Percentiles rank a stretch among this genome's conserved stretches.
These are phyloP conservation scores for Electrophaes corylata DNA, from an alignment of 2,888 invertebrate species.

Conservation along the genomic window DNA sequence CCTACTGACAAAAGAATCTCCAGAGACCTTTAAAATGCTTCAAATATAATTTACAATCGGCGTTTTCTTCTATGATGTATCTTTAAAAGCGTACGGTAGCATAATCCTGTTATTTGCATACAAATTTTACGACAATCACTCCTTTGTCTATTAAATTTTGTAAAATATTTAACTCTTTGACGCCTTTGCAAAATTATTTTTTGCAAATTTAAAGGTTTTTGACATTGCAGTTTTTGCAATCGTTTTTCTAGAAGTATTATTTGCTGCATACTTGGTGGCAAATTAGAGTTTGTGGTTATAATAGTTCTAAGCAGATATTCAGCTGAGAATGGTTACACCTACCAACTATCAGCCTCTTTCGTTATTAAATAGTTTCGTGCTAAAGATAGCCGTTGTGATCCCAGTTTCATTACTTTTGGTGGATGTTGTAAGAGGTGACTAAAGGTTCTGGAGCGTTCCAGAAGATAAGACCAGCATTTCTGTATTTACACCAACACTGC, in stretches of 20 bases:
- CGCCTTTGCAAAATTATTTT: slow-evolving; percentile 56
- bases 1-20: slow-evolving; percentile 54
- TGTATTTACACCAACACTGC: no score
- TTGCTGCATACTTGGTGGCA: neutral
- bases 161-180: slow-evolving; percentile 72
- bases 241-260: neutral
- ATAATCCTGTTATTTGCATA: slow-evolving; percentile 82
- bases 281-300: no score
- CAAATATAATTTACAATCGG: slow-evolving; percentile 50
- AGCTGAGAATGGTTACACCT: no score
- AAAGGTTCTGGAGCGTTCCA: no score
- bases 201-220: slow-evolving; percentile 21
- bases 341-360: no score
- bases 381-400: no score
- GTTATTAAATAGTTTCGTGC: no score
- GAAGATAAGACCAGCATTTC: no score
- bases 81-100: slow-evolving; percentile 72
- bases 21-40: slow-evolving; percentile 54
- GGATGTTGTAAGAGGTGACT: no score
- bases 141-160: slow-evolving; percentile 59
- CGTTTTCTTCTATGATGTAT: slow-evolving; percentile 53
- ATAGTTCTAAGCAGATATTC: no score
- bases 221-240: slow-evolving; percentile 31
- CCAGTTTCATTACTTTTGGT: no score
- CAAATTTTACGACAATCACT: slow-evolving; percentile 67